Conservation (phyloP, 2,888 invertebrate species). For the Tridacna crocea region DNA sequence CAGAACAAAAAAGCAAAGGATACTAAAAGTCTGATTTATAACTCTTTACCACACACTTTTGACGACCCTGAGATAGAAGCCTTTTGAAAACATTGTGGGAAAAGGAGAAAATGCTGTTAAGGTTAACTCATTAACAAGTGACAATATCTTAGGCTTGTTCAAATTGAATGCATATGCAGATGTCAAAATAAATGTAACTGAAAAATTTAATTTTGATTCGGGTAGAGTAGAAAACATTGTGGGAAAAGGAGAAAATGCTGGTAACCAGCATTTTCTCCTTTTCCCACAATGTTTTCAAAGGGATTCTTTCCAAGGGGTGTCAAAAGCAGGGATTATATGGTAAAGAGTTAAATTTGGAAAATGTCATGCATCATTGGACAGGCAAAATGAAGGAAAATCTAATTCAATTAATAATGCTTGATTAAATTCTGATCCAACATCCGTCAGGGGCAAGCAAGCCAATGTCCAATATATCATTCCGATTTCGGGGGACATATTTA, state of each 20-base stretch:
- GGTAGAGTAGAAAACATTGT: not conserved
- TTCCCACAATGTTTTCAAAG: not conserved
- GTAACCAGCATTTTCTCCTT: not conserved
- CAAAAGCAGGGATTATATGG: no score
- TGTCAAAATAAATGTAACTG: no score
- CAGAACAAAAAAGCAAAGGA: no score
- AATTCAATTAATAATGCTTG: conserved; percentile 9
- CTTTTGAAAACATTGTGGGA: not conserved
- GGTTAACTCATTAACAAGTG: no score
- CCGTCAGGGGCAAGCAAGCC: not conserved
- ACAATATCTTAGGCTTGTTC: no score
- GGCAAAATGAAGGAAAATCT: no score
- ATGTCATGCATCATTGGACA: no score
- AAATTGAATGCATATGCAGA: no score
- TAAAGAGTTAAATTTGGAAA: no score
- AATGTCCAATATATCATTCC: conserved; percentile 16
- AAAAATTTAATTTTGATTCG: no score
- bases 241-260: no score
- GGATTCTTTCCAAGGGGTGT: no score
- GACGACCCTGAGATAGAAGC: not conserved
- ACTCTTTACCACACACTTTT: not conserved
- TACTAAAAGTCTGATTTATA: not conserved
- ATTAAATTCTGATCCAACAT: conserved; percentile 24
- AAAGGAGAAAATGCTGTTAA: not conserved
- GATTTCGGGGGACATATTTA: conserved; percentile 13